Evolutionary conservation across 1,140 invertebrate genomes (phyloP).

Genomic region (Trichogramma pretiosum): DNA sequence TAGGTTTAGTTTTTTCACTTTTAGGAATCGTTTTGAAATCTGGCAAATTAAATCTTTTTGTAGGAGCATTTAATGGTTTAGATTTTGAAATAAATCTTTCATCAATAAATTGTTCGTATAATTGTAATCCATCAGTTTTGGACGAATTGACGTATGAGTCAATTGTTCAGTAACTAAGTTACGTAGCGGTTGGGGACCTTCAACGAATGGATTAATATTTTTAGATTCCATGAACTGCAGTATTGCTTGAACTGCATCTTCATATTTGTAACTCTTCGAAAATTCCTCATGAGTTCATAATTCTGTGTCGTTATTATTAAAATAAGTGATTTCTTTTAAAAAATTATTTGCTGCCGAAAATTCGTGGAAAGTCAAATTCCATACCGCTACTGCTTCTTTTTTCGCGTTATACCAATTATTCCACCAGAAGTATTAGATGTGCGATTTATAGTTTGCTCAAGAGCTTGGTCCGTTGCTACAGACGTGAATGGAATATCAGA

Average conservation of each 20-base stretch:
- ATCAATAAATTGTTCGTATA: slow-evolving; percentile 1
- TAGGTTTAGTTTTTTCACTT: neutral
- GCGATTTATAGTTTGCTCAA: slow-evolving; percentile 1
- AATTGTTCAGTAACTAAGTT: neutral
- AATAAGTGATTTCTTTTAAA: neutral
- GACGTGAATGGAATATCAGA: neutral
- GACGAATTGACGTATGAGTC: too few relatives aligned
- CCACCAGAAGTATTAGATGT: neutral
- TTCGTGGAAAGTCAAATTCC: neutral
- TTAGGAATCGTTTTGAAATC: neutral
- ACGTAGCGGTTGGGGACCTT: neutral
- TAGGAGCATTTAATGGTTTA: neutral
- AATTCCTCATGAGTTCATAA: neutral
- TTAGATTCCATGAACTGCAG: neutral
- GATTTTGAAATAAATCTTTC: neutral
- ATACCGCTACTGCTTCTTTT: neutral
- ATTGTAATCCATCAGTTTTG: neutral
- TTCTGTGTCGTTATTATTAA: neutral
- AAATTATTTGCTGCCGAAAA: neutral
- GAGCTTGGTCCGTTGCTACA: neutral
- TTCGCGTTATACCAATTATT: neutral
- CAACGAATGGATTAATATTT: slow-evolving; percentile 3
- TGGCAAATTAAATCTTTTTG: neutral
- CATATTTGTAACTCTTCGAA: neutral
- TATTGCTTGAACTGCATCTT: neutral